Base-by-base conservation (phyloP, 1,140 invertebrate genomes). In the Trialeurodes vaporariorum region DNA sequence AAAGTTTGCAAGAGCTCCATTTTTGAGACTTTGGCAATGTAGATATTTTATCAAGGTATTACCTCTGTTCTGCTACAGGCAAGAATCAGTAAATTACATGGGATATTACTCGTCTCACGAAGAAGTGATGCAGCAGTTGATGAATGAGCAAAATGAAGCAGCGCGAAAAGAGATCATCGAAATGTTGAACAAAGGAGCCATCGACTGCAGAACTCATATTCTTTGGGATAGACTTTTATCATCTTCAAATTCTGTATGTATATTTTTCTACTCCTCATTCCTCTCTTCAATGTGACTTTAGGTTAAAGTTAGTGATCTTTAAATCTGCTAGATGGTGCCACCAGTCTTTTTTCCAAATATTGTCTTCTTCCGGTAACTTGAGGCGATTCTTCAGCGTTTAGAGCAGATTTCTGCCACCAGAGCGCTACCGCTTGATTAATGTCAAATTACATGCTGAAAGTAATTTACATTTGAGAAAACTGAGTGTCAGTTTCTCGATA, bases 81-180 rank as follows among this genome's bases (percentile, higher is more conserved):
- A 84, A 71, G 87, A 89, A 74, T 83, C 81, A 13, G 83, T 89
- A 1, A 87, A 87, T 77, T 90, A 90, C 76, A 77, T 90, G 13
- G 88, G 88, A 1, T 90, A 88, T 72, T 90, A 87, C 74, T 89
- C 88, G 22, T 85, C 84, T 0, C 87, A 90, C 71, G 88, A 90
- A 72, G 84, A 88, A 70, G 73, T 86, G 1, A 87, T 91, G 85
- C 86, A 89, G 68, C 79, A 85, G 67, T 77, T 89, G 22, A 84
- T 91, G 23, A 76, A 81, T 68, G 80, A 85, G 22, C 85, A 89
- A 73, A 84, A 85, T 1, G 72, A 81, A 1, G 78, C 77, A 1
- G 86, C 85, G 0, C 81, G 82, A 72, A 80, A 79, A 25, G 82
- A 85, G 69, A 86, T 91, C 49, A 79, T 77, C 21, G 79, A 81